These are phyloP conservation scores for Caenorhabditis tropicalis DNA, from an alignment of 1,140 invertebrate species.

Conservation along the genomic window DNA sequence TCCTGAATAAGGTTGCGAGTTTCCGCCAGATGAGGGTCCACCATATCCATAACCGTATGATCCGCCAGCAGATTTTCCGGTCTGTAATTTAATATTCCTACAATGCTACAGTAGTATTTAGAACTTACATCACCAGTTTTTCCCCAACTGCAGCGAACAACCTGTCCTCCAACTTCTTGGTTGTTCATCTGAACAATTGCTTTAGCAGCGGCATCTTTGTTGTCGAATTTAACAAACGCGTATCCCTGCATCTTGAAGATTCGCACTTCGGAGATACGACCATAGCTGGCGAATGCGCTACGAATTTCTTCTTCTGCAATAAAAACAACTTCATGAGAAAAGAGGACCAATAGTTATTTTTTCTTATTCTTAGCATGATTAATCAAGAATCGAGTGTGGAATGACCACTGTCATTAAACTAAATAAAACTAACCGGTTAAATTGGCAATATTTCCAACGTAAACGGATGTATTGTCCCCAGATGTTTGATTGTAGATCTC, in stretches of 20 bases:
- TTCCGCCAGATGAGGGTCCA: not conserved
- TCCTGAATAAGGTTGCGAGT: not conserved
- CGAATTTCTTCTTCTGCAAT: conserved; percentile 88
- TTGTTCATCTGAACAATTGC: conserved; percentile 97
- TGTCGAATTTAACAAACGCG: conserved; percentile 96
- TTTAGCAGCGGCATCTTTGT: conserved; percentile 94
- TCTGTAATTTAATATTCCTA: not conserved
- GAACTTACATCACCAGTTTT: conserved; percentile 77
- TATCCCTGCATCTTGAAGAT: conserved; percentile 99
- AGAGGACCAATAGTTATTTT: not conserved
- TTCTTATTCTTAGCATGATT: too few relatives aligned
- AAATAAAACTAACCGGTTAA: conserved; percentile 55
- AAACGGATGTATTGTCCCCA: conserved; percentile 97
- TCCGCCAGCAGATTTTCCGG: not conserved
- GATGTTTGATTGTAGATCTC: conserved; percentile 98
- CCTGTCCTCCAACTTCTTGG: conserved; percentile 92
- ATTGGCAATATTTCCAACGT: conserved; percentile 87
- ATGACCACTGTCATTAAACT: not conserved
- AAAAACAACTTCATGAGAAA: not conserved
- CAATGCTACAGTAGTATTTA: not conserved
- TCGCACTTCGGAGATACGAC: conserved; percentile 93
- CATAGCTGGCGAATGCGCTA: conserved; percentile 92
- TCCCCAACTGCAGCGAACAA: conserved; percentile 98
- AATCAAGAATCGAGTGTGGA: too few relatives aligned
- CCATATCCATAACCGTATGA: conserved; percentile 23